Evolutionary conservation across 1,140 invertebrate genomes (phyloP), one percentile per base, ranked within the genome.

Genomic region (Drosophila quadrilineata): DNA sequence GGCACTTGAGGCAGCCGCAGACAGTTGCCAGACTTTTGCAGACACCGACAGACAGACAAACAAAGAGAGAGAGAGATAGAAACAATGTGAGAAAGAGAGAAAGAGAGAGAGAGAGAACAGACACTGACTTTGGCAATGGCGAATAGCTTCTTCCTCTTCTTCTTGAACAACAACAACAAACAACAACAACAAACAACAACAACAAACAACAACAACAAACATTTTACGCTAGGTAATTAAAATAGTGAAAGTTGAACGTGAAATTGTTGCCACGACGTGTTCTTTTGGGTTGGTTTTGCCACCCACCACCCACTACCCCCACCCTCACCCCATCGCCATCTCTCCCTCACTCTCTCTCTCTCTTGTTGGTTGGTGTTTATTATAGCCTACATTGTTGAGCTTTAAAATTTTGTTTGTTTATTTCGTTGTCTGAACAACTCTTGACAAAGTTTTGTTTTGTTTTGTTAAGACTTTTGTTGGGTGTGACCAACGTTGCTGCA

Each of bases 1-100:
- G 52, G 35, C 60, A 68, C 76, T 82, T 82, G 71, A 75, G 68
- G 62, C 71, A 82, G 53, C 71, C 60, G 54, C 79, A 84, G 79
- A 85, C 79, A 86, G 80, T 75, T 79, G 60, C 71, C 80, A 84
- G 79, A 84, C 79, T 71, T 85, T 82, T 63, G 45, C 49, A 77
- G 58, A 56, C 53, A 76, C 49, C 73, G 58, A 56, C 53, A 76
- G 41, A 45, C 16, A 38, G 12, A 36, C 33, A 29, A 8, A 28
- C 2, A 2, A 5, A 28, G 6, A 28, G 26, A 28, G 6, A 28
- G n/a, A n/a, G n/a, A n/a, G n/a, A n/a, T n/a, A n/a, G n/a, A n/a
- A n/a, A n/a, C n/a, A n/a, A n/a, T n/a, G n/a, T n/a, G n/a, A n/a
- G n/a, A n/a, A n/a, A n/a, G n/a, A n/a, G n/a, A n/a, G n/a, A n/a